phyloP scores from a whole-genome alignment of 2,888 invertebrate species.

The Aporophyla nigra region DNA sequence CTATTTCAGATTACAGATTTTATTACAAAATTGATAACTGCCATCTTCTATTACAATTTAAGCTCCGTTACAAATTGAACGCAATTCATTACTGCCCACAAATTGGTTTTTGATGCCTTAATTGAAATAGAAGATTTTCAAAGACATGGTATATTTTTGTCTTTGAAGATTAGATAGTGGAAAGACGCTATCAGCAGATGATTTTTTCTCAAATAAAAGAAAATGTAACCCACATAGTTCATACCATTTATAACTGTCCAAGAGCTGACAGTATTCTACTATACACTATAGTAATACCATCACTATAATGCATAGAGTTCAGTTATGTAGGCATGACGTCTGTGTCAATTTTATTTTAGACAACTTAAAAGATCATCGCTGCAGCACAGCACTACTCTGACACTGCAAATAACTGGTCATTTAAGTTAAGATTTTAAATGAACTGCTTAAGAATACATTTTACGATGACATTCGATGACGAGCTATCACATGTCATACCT shows the following conservation, averaged over 20 bases:
- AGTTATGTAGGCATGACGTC: too few species aligned
- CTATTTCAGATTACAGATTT: slow-evolving; percentile 27
- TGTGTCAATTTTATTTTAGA: too few species aligned
- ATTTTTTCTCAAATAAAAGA: not conserved
- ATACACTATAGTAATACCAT: too few species aligned
- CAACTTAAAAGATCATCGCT: too few species aligned
- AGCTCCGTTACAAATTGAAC: slow-evolving; percentile 27
- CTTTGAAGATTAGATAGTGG: not conserved
- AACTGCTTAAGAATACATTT: too few species aligned
- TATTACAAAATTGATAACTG: slow-evolving; percentile 31
- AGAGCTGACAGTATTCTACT: not conserved
- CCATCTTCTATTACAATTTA: slow-evolving; percentile 42
- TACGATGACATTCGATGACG: too few species aligned
- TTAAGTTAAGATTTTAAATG: too few species aligned
- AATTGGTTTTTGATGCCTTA: slow-evolving; percentile 32
- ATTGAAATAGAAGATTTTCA: slow-evolving; percentile 25
- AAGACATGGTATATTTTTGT: slow-evolving; percentile 27
- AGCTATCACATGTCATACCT: too few species aligned
- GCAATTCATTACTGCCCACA: slow-evolving; percentile 37
- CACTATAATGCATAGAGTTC: too few species aligned
- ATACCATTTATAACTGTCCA: not conserved
- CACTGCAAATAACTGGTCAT: too few species aligned
- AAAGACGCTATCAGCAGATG: not conserved
- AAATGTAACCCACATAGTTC: not conserved
- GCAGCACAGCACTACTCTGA: too few species aligned